A percentile compares a stretch with the other conserved stretches of the same genome.
These are phyloP conservation scores for Falco peregrinus DNA, from an alignment of 2,797 vertebrate species.

Conservation along the genomic window DNA sequence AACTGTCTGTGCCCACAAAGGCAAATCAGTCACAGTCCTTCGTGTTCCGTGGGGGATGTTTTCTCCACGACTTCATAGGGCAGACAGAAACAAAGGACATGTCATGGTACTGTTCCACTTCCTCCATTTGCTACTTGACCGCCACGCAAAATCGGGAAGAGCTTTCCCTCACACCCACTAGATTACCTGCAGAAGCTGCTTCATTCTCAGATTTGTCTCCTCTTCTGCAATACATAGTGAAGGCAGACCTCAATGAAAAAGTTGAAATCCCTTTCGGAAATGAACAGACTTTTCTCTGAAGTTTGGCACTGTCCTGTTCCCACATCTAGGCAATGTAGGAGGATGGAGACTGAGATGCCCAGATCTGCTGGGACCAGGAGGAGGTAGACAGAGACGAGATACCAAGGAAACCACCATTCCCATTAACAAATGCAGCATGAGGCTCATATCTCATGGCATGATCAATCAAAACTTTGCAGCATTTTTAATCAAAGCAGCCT, in stretches of 20 bases:
- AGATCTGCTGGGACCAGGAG: neutral
- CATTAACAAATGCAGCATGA: neutral
- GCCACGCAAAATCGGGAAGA: neutral
- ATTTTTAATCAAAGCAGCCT: constrained; percentile 43
- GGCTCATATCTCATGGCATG: neutral
- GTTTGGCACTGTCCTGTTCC: neutral
- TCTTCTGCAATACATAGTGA: neutral
- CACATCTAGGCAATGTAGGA: neutral
- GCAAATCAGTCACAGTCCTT: neutral
- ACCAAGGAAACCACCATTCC: neutral
- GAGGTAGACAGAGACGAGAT: neutral
- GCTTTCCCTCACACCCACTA: neutral
- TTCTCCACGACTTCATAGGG: neutral
- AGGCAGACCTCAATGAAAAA: neutral
- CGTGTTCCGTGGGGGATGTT: rapidly evolving
- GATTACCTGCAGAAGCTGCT: neutral
- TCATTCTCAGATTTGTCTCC: neutral
- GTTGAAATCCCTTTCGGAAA: neutral
- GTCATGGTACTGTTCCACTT: neutral
- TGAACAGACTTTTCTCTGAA: neutral
- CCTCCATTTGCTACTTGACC: neutral
- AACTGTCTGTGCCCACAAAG: neutral
- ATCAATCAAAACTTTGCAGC: neutral
- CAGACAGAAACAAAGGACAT: neutral
- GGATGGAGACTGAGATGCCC: neutral